A percentile compares a stretch with the other conserved stretches of the same genome.
Conservation (phyloP, 2,797 vertebrate species). For the Stomatorhinus walkeri region DNA sequence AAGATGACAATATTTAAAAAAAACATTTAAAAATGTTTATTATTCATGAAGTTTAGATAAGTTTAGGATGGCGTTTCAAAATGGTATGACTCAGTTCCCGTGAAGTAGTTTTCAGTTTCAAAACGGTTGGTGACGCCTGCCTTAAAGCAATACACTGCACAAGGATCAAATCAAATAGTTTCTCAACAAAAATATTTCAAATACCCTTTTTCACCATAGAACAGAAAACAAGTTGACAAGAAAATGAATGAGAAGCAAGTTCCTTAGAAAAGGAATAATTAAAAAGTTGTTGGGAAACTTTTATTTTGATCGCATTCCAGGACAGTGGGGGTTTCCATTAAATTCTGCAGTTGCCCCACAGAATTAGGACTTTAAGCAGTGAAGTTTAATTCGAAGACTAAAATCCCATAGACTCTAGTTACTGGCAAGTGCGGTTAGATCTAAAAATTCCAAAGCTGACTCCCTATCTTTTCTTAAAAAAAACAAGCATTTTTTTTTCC, state of each 20-base stretch:
- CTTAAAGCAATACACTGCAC: not conserved
- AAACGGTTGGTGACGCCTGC: not conserved
- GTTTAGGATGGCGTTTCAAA: not conserved
- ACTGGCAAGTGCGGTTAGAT: constrained; percentile 37
- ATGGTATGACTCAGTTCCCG: not conserved
- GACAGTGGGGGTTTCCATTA: constrained; percentile 35
- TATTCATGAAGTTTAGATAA: not conserved
- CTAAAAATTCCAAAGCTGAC: constrained; percentile 40
- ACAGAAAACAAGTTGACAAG: not conserved
- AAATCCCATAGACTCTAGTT: constrained; percentile 14
- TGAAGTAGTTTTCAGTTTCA: not conserved
- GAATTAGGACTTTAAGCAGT: constrained; percentile 41
- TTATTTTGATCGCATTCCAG: constrained; percentile 54
- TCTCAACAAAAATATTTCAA: not conserved
- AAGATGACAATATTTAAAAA: not conserved
- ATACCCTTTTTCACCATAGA: not conserved
- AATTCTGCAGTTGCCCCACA: constrained; percentile 40
- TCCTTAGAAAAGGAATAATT: not conserved
- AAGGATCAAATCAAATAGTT: not conserved
- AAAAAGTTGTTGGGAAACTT: constrained; percentile 47
- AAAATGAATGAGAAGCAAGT: not conserved
- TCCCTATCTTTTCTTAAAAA: constrained; percentile 23
- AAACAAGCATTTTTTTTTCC: constrained; percentile 57
- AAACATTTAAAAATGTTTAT: not conserved
- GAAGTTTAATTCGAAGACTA: constrained; percentile 32